phyloP scores from a whole-genome alignment of 2,888 invertebrate species.

The Drosophila melanosoma region DNA sequence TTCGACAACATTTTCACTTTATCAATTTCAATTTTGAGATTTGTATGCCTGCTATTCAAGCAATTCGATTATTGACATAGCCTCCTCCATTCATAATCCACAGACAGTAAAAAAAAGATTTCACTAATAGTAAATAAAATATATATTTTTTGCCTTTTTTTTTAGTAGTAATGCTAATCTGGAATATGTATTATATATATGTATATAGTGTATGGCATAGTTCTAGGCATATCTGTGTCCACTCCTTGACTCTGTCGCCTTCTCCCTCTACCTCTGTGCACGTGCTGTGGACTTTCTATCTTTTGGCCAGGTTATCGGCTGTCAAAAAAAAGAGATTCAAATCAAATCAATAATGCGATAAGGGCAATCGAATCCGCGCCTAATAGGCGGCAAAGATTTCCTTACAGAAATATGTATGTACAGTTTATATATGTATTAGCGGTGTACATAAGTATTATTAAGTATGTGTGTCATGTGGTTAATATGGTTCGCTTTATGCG shows the following conservation, averaged over 20 bases:
- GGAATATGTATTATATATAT: too few relatives aligned
- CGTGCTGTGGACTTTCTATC: background rate
- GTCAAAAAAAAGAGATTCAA: constrained; percentile 4
- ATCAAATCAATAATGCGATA: constrained; percentile 37
- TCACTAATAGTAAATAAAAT: background rate
- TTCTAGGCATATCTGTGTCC: constrained; percentile 54
- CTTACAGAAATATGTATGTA: constrained; percentile 1
- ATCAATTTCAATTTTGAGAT: background rate
- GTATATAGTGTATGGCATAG: constrained; percentile 40
- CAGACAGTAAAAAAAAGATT: background rate
- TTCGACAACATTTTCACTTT: background rate
- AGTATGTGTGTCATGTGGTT: constrained; percentile 56
- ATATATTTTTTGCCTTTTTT: background rate
- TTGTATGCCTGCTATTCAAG: background rate
- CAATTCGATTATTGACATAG: background rate
- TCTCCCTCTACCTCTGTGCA: background rate
- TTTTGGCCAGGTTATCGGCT: constrained; percentile 31
- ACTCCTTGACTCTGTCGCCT: too few relatives aligned
- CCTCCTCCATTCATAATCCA: background rate
- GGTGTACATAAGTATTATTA: constrained; percentile 29
- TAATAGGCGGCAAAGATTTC: constrained; percentile 53
- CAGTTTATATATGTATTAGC: background rate
- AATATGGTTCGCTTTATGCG: constrained; percentile 51
- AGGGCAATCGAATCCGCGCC: constrained; percentile 45
- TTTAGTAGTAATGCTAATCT: background rate